Evolutionary conservation across 2,113 vertebrate species (phyloP).

Genomic region (Rissa tridactyla): DNA sequence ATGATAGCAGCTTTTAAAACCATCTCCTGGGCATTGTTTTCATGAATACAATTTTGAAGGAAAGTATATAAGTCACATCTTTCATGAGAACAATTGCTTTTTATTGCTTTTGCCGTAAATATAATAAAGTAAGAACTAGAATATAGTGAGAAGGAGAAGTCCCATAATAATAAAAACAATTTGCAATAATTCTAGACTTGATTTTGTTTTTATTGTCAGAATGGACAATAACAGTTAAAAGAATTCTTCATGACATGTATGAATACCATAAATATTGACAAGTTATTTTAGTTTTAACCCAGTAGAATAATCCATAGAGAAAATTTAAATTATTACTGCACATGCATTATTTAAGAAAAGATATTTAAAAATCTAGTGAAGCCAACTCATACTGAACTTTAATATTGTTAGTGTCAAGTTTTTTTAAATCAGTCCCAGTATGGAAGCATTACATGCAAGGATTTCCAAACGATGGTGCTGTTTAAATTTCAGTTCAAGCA

Average conservation of each 20-base stretch:
- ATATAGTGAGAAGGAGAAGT: background rate
- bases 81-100: constrained; percentile 41
- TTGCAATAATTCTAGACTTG: background rate
- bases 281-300: background rate
- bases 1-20: background rate
- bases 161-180: constrained; percentile 25
- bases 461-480: background rate
- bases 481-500: background rate
- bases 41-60: background rate
- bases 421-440: background rate
- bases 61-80: background rate
- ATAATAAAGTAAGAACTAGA: constrained; percentile 19
- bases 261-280: constrained; percentile 35
- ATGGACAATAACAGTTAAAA: background rate
- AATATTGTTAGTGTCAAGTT: background rate
- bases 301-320: background rate
- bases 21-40: constrained; percentile 20
- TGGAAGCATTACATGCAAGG: background rate
- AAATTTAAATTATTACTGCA: constrained; percentile 6
- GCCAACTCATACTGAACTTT: background rate
- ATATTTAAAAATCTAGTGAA: background rate
- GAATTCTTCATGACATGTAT: background rate
- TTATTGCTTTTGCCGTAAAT: constrained; percentile 55
- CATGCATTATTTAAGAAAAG: background rate
- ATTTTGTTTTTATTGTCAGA: constrained; percentile 30